Percentiles rank a stretch among this genome's conserved stretches.
Conservation (phyloP, 2,888 invertebrate genomes). For the Amphipyra tragopoginis region DNA sequence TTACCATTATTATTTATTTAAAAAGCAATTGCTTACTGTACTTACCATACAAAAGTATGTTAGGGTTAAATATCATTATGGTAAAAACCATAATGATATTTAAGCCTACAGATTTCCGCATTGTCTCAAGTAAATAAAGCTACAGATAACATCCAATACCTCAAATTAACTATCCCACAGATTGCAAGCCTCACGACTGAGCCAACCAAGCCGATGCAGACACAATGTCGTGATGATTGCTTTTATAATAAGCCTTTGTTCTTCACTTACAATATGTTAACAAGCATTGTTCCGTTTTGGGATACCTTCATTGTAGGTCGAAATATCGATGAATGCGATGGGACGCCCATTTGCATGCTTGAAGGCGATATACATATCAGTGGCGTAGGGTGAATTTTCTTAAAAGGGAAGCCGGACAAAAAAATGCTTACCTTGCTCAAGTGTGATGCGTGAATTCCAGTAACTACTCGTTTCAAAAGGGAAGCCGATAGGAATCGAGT, state of each 20-base stretch:
- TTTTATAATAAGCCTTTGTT: slow-evolving; percentile 63
- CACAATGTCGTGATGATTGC: slow-evolving; percentile 58
- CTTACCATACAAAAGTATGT: no score
- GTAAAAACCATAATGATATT: background rate
- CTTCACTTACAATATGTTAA: slow-evolving; percentile 49
- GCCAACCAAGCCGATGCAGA: slow-evolving; percentile 12
- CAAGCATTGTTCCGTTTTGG: slow-evolving; percentile 51
- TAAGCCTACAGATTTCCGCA: background rate
- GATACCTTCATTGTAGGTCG: slow-evolving; percentile 37
- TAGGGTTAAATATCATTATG: no score
- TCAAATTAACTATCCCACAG: slow-evolving; percentile 35
- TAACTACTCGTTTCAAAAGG: no score
- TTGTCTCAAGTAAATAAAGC: no score
- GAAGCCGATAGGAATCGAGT: no score
- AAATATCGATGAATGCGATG: slow-evolving; percentile 24
- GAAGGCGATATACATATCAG: background rate
- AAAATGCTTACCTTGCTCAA: no score
- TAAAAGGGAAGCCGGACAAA: no score
- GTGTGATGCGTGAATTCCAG: no score
- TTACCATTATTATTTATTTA: background rate
- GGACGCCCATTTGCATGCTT: slow-evolving; percentile 27
- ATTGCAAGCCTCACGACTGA: slow-evolving; percentile 21
- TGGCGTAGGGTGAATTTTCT: no score
- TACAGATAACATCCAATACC: background rate
- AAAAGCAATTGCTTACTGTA: no score